Percentiles rank a stretch among this genome's conserved stretches.
Evolutionary conservation across 92 coral and sea anemone species (phyloP).

Genomic region (Micromussa lordhowensis): DNA sequence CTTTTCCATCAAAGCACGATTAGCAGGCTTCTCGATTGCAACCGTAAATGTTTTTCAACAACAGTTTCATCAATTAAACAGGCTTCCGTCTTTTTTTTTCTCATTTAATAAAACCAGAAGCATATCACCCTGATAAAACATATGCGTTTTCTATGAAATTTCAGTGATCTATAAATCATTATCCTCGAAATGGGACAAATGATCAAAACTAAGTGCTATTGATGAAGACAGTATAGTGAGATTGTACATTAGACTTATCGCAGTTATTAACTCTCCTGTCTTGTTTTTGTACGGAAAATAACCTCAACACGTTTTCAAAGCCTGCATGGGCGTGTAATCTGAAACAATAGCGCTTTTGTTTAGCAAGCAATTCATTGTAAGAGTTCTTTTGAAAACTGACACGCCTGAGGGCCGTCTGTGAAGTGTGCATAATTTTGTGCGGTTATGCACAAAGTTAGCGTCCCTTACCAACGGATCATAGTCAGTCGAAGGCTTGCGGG

Average conservation of each 20-base stretch:
- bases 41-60: not conserved
- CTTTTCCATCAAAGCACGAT: too few species aligned
- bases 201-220: not conserved
- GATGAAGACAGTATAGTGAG: not conserved
- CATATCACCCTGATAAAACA: too few species aligned
- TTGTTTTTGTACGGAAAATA: slow-evolving; percentile 1
- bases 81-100: not conserved
- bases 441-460: slow-evolving; percentile 42
- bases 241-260: not conserved
- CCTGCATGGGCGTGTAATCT: not conserved
- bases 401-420: slow-evolving; percentile 22
- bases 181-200: not conserved
- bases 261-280: not conserved
- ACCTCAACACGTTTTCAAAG: slow-evolving; percentile 10
- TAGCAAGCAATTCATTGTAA: slow-evolving; percentile 1
- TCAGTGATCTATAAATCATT: not conserved
- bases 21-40: too few species aligned
- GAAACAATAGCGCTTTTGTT: slow-evolving; percentile 18
- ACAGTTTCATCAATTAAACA: not conserved
- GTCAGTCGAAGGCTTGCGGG: slow-evolving; percentile 2
- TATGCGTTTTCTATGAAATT: not conserved
- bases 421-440: slow-evolving; percentile 25
- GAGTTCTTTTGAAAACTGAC: slow-evolving; percentile 20
- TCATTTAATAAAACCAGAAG: too few species aligned
- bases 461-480: slow-evolving; percentile 18